Evolutionary conservation across 2,113 vertebrate species (phyloP).

Genomic region (Lepisosteus osseus): DNA sequence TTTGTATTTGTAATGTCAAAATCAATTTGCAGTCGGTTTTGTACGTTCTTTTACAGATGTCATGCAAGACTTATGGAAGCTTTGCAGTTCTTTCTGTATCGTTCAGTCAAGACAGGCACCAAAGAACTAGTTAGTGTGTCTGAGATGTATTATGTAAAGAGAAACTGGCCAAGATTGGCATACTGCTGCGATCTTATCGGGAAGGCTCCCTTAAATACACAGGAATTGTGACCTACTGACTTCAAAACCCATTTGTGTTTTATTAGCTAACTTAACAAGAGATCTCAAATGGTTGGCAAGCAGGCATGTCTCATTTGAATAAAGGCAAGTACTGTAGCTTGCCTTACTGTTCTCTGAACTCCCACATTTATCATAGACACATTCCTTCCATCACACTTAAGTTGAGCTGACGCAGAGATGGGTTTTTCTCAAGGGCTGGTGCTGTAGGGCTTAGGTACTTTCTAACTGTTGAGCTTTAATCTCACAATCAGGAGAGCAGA

Average conservation of each 20-base stretch:
- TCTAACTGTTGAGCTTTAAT: too few species aligned
- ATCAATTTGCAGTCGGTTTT: too few species aligned
- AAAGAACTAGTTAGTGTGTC: background rate
- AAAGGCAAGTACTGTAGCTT: background rate
- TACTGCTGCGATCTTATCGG: constrained; percentile 1
- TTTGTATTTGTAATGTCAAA: too few species aligned
- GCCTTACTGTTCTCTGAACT: background rate
- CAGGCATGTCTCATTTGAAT: background rate
- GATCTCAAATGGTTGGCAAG: background rate
- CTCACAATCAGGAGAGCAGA: too few species aligned
- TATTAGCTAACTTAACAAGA: constrained; percentile 3
- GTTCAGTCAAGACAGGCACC: background rate
- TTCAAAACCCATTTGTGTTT: constrained; percentile 3
- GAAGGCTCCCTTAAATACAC: background rate
- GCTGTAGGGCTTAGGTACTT: too few species aligned
- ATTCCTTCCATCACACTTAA: background rate
- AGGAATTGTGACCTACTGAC: constrained; percentile 2
- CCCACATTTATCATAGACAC: background rate
- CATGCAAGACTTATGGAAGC: background rate
- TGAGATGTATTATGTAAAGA: background rate
- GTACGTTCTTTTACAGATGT: too few species aligned
- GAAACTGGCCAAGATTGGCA: background rate
- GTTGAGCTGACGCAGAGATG: background rate
- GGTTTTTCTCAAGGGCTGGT: background rate
- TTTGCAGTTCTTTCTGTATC: background rate